Conservation (phyloP, 30 jellyfish, hydroid and myxozoan genomes). For the Pseudorhiza aurosa region DNA sequence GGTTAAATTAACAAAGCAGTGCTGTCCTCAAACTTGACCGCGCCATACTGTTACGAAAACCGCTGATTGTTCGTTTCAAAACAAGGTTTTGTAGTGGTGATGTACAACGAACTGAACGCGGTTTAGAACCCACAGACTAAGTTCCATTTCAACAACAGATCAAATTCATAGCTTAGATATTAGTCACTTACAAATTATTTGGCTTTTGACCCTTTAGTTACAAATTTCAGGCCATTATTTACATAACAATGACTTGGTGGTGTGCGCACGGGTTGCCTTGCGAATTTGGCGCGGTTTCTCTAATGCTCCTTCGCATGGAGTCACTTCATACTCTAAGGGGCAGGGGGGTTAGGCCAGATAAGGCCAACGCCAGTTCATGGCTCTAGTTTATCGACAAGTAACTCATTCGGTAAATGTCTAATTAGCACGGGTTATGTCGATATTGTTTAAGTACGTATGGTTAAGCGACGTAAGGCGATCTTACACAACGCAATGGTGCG, state of each 20-base stretch:
- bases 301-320: not conserved
- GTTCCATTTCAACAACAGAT: constrained; percentile 61
- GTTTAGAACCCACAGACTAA: constrained; percentile 65
- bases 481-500: too few species aligned
- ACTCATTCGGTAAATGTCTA: too few species aligned
- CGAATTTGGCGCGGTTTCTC: constrained; percentile 1
- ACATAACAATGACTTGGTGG: not conserved
- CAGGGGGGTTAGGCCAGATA: too few species aligned
- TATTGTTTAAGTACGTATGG: too few species aligned
- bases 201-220: constrained; percentile 22
- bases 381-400: too few species aligned
- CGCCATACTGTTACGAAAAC: constrained; percentile 43
- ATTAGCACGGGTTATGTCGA: too few species aligned
- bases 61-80: constrained; percentile 45
- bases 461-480: too few species aligned
- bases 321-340: too few species aligned
- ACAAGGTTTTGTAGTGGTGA: constrained; percentile 60
- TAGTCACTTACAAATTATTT: constrained; percentile 4
- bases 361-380: too few species aligned
- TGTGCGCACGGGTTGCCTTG: not conserved
- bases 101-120: constrained; percentile 48
- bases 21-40: constrained; percentile 72
- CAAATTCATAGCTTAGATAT: constrained; percentile 24
- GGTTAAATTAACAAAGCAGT: constrained; percentile 67
- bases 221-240: constrained; percentile 6